Evolutionary conservation across 2,797 vertebrate genomes (phyloP).

Genomic region (Leontopithecus rosalia): DNA sequence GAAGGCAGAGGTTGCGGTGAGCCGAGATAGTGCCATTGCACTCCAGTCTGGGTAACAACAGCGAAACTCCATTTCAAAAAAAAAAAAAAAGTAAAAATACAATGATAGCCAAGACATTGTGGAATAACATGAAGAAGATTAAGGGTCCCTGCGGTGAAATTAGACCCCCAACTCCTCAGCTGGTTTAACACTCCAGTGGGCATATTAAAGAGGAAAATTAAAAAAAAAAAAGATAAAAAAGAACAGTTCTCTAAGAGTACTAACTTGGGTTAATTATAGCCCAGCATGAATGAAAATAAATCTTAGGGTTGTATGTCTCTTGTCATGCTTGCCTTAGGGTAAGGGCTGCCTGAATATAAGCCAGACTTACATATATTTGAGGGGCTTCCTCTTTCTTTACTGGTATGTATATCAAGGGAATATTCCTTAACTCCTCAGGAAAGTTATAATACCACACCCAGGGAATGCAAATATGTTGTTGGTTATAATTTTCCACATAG

Average conservation of each 20-base stretch:
- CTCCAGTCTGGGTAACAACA: no score
- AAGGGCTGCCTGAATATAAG: background rate
- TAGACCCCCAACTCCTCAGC: background rate
- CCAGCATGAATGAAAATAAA: conserved; percentile 26
- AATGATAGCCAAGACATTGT: background rate
- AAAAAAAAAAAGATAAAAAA: background rate
- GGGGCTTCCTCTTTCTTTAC: background rate
- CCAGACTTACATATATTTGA: background rate
- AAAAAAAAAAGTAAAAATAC: background rate
- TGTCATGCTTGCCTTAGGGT: background rate
- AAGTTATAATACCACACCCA: conserved; percentile 5
- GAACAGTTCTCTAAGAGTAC: background rate
- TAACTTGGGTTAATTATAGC: background rate
- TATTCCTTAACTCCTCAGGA: background rate
- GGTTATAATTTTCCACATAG: conserved; percentile 19
- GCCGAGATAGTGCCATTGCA: no score
- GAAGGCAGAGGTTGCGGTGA: no score
- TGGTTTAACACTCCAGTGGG: background rate
- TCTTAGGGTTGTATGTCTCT: background rate
- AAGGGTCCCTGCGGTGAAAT: background rate
- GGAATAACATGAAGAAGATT: conserved; percentile 1
- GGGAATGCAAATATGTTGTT: conserved; percentile 2
- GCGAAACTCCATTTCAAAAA: no score
- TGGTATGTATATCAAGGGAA: background rate
- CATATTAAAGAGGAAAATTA: background rate